Conservation (phyloP, 2,797 vertebrate genomes). For the Poecilia wingei region DNA sequence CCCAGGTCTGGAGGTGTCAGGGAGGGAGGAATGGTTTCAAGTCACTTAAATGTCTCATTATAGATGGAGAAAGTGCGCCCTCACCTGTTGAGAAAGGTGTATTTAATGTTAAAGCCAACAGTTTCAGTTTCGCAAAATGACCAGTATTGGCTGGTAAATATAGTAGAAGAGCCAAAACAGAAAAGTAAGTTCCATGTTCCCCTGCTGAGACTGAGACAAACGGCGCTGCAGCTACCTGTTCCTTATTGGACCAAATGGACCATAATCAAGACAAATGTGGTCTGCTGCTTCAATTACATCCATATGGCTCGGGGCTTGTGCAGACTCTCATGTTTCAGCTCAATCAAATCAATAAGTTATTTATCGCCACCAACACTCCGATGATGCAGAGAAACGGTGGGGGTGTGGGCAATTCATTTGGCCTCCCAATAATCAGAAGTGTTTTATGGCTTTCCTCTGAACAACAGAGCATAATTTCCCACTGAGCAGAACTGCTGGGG, state of each 20-base stretch:
- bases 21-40: no score
- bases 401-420: constrained; percentile 46
- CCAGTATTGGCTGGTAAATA: background rate
- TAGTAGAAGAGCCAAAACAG: background rate
- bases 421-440: constrained; percentile 57
- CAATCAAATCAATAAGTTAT: constrained; percentile 78
- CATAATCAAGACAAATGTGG: constrained; percentile 81
- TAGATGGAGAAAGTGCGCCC: no score
- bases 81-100: no score
- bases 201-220: constrained; percentile 75
- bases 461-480: background rate
- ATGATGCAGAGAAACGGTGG: constrained; percentile 30
- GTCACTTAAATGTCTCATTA: no score
- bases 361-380: constrained; percentile 64
- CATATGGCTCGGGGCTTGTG: constrained; percentile 51
- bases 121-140: background rate
- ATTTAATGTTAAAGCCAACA: no score
- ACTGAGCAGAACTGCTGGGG: background rate
- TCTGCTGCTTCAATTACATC: constrained; percentile 71
- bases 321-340: constrained; percentile 64
- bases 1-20: no score
- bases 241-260: constrained; percentile 76
- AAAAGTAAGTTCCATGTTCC: constrained; percentile 34
- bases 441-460: constrained; percentile 24
- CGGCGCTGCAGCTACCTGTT: constrained; percentile 69